These are phyloP conservation scores for Unio pictorum DNA, from an alignment of 2,888 invertebrate genomes.

Conservation along the genomic window DNA sequence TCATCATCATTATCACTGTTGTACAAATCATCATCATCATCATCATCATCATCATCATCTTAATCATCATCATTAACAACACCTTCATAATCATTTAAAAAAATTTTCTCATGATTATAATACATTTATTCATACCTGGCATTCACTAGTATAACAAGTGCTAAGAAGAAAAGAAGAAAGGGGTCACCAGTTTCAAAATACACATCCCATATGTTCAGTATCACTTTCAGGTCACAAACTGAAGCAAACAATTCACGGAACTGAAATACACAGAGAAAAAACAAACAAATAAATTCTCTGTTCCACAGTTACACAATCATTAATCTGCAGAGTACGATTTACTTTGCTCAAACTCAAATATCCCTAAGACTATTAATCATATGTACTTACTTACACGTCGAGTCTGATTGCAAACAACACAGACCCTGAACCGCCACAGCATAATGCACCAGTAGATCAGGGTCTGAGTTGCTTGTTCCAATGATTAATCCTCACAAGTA, in stretches of 20 bases:
- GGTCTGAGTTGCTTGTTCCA: too few relatives aligned
- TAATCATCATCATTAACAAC: too few relatives aligned
- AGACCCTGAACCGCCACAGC: too few relatives aligned
- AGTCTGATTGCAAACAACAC: too few relatives aligned
- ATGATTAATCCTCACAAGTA: too few relatives aligned
- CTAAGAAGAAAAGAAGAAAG: constrained; percentile 95
- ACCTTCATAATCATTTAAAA: too few relatives aligned
- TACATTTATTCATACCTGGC: constrained; percentile 77
- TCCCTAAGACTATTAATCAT: not conserved
- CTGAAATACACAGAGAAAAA: constrained; percentile 64
- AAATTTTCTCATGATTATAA: not conserved
- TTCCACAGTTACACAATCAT: not conserved
- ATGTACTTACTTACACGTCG: too few relatives aligned
- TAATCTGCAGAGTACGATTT: not conserved
- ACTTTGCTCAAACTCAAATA: not conserved
- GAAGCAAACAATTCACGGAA: constrained; percentile 91
- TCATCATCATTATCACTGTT: too few relatives aligned
- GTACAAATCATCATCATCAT: too few relatives aligned
- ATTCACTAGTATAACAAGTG: constrained; percentile 95
- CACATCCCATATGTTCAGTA: constrained; percentile 94
- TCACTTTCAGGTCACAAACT: constrained; percentile 87
- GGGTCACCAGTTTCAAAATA: constrained; percentile 97
- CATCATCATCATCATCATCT: too few relatives aligned
- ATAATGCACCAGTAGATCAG: too few relatives aligned
- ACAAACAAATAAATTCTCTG: not conserved